A percentile compares a stretch with the other conserved stretches of the same genome.
Evolutionary conservation across 1,140 invertebrate genomes (phyloP).

Genomic region (Cephus cinctus): DNA sequence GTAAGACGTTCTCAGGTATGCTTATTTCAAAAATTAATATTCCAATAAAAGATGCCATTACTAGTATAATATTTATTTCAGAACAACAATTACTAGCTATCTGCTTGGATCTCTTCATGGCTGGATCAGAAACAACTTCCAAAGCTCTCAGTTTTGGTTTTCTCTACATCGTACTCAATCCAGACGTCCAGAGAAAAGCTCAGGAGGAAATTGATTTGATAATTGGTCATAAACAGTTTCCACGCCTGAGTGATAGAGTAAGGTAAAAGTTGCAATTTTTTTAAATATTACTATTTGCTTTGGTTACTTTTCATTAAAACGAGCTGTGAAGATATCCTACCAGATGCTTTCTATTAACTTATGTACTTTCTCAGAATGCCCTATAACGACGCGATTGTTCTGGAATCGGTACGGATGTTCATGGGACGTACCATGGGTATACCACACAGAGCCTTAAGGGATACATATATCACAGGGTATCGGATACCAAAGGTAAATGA

Average conservation of each 20-base stretch:
- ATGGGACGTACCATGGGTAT: conserved; percentile 76
- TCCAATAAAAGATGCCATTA: not conserved
- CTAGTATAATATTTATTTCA: conserved; percentile 24
- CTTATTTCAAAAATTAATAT: conserved; percentile 2
- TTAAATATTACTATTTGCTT: conserved; percentile 1
- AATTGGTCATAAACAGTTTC: conserved; percentile 67
- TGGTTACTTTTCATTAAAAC: not conserved
- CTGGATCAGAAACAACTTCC: conserved; percentile 79
- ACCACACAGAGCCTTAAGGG: conserved; percentile 71
- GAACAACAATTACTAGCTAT: conserved; percentile 74
- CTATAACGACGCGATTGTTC: conserved; percentile 74
- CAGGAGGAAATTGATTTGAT: conserved; percentile 79
- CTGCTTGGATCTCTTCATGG: conserved; percentile 80
- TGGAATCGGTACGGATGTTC: conserved; percentile 76
- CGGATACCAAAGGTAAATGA: conserved; percentile 70
- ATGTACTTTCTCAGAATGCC: conserved; percentile 65
- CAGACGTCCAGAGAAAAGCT: conserved; percentile 76
- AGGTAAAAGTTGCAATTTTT: conserved; percentile 52
- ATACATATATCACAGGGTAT: conserved; percentile 71
- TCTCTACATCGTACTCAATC: conserved; percentile 73
- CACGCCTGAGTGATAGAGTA: conserved; percentile 67
- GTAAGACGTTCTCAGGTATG: conserved; percentile 49
- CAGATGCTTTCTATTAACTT: conserved; percentile 5
- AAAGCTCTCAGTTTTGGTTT: conserved; percentile 78
- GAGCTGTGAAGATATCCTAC: not conserved